Evolutionary conservation across 2,113 vertebrate species (phyloP), one percentile per base, ranked within the genome.

Genomic region (Rattus norvegicus): DNA sequence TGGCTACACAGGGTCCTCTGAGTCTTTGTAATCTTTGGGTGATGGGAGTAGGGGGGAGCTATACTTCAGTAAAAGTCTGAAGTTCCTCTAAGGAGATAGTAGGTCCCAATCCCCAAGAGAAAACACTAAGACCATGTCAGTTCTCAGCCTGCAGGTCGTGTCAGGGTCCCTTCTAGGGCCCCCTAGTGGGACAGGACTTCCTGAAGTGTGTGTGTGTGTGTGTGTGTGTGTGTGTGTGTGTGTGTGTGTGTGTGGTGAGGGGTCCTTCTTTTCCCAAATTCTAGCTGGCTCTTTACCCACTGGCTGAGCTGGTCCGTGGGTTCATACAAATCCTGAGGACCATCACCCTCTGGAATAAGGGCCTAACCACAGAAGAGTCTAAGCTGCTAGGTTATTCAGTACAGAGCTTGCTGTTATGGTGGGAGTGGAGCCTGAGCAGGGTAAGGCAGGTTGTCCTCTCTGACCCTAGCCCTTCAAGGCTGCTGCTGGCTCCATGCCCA

Each of bases 401-500:
- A 72, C 39, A 59, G 61, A 59, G 61, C 75, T 56, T 47, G 39
- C 87, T 19, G 3, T 59, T 13, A 30, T n/a, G 65, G 56, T 26
- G n/a, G 77, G 20, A 49, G 20, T 26, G 11, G 39, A 56, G 80
- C 49, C 19, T 30, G 65, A 49, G 24, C 63, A 61, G 92, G 94
- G 73, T 10, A 28, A 87, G 73, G 49, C 87, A 69, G 30, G 87
- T 88, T 92, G 92, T 84, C 97, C 96, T 94, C 87, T 95, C 73
- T 96, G 97, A 97, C 93, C 91, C 79, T 75, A 84, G 77, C 63
- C 95, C 56, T 59, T 75, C 49, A 56, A 94, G 97, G 77, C 88
- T 95, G 43, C 92, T 96, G 80, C 85, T 98, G 95, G 97, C 97
- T 92, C 17, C 59, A 54, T 97, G 97, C 96, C 97, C 96, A 92